These are phyloP conservation scores for Aeoliscus strigatus DNA, from an alignment of 2,797 vertebrate species.

Conservation along the genomic window DNA sequence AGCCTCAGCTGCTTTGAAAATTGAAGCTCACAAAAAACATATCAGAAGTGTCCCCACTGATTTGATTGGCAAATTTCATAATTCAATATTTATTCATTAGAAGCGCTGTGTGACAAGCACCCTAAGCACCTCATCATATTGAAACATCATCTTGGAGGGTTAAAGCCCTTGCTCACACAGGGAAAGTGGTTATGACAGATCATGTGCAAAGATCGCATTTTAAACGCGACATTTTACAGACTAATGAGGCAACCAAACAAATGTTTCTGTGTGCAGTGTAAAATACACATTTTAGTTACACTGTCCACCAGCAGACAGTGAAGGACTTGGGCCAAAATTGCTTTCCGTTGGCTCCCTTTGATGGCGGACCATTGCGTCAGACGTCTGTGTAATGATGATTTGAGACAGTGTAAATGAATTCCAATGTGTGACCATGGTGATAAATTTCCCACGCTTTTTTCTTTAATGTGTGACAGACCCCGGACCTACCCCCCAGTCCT, in stretches of 20 bases:
- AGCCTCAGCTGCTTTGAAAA: neutral
- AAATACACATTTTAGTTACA: neutral
- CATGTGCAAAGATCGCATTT: constrained; percentile 8
- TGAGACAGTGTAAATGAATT: constrained; percentile 28
- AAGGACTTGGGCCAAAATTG: neutral
- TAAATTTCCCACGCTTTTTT: constrained; percentile 47
- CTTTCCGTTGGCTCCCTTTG: neutral
- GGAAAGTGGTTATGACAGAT: constrained; percentile 25
- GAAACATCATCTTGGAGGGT: constrained; percentile 22
- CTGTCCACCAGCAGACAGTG: neutral
- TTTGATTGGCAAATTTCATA: too few species aligned
- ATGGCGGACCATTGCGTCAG: constrained; percentile 3
- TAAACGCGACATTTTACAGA: too few species aligned
- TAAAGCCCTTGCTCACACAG: too few species aligned
- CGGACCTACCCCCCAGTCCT: constrained; percentile 12
- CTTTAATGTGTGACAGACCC: constrained; percentile 36
- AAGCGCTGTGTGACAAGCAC: constrained; percentile 29
- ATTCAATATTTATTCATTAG: constrained; percentile 24
- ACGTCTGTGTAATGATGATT: constrained; percentile 16
- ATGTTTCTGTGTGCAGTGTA: too few species aligned
- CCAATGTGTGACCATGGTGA: constrained; percentile 29
- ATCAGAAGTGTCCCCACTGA: constrained; percentile 1
- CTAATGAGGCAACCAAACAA: too few species aligned
- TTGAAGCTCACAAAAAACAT: constrained; percentile 3
- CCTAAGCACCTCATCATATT: constrained; percentile 32